phyloP scores from a whole-genome alignment of 2,113 vertebrate species.

The Gadus macrocephalus region DNA sequence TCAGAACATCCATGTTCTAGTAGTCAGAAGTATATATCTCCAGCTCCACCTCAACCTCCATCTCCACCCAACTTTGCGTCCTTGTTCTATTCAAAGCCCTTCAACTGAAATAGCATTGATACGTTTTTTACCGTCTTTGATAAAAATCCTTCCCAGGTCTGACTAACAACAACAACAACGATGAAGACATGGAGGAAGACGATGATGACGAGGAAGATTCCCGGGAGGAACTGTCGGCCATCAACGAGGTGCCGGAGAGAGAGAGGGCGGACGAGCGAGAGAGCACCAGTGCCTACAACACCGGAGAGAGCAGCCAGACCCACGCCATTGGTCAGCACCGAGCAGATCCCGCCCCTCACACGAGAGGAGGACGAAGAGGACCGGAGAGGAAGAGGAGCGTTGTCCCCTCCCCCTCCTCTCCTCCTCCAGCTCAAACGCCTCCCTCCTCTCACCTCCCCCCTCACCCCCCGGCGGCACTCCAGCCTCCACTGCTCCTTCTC shows the following conservation, averaged over 20 bases:
- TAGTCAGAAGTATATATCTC: too few species aligned
- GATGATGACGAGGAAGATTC: slow-evolving; percentile 55
- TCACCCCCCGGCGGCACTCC: slow-evolving; percentile 39
- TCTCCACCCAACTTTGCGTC: too few species aligned
- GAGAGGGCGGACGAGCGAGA: slow-evolving; percentile 78
- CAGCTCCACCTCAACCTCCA: too few species aligned
- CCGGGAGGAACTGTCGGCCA: slow-evolving; percentile 76
- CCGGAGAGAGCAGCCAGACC: slow-evolving; percentile 82
- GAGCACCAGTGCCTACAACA: slow-evolving; percentile 86
- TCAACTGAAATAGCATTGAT: too few species aligned
- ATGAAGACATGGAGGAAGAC: slow-evolving; percentile 34
- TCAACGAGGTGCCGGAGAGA: slow-evolving; percentile 79
- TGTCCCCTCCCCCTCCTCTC: slow-evolving; percentile 42
- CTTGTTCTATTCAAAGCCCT: too few species aligned
- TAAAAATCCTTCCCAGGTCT: not conserved
- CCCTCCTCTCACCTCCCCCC: slow-evolving; percentile 44
- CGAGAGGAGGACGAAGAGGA: slow-evolving; percentile 28
- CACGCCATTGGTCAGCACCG: slow-evolving; percentile 69
- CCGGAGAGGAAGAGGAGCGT: not conserved
- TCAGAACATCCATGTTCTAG: too few species aligned
- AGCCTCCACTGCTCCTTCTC: slow-evolving; percentile 58
- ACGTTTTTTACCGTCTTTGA: not conserved
- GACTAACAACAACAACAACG: slow-evolving; percentile 21
- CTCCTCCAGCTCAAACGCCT: slow-evolving; percentile 32
- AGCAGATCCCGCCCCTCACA: slow-evolving; percentile 59